Evolutionary conservation across 2,888 invertebrate species (phyloP), one percentile per base, ranked within the genome.

Genomic region (Xanthia icteritia): DNA sequence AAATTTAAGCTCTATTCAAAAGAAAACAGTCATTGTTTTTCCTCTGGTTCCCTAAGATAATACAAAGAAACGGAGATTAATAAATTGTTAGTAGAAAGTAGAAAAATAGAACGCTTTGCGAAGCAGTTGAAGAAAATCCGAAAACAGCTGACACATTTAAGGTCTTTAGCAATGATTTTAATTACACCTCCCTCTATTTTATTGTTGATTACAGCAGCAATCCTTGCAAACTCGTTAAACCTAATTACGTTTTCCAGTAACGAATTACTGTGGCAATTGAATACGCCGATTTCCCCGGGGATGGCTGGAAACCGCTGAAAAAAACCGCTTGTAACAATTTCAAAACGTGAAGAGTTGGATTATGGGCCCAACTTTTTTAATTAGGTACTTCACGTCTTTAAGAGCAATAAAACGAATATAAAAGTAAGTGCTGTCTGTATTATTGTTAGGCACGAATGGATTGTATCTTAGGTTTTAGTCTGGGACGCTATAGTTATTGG

Each of bases 221-320:
- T 85, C 70, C 68, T 81, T 76, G 76, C 74, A 64, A 71, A 68
- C 76, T 87, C 79, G 66, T 88, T 86, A 79, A 79, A 68, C 75
- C 75, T 79, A 70, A 86, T 86, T 86, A 88, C 66, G 73, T 86
- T 83, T 83, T 68, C 72, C 76, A 83, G 76, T 77, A 73, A 88
- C 77, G 60, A 85, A 86, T 83, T 85, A 79, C 83, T 75, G 70
- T 78, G 75, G 79, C 86, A 87, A 88, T 86, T 87, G 87, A 87
- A 87, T 77, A 70, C 79, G 69, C 71, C 85, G 72, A 88, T 88
- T 86, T 86, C 86, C 88, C 85, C 3, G 65, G 68, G 66, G 86
- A 76, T 72, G 69, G 66, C 58, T 31, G 73, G 74, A 75, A 76
- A 85, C 79, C 73, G 67, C 56, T 80, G 73, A 76, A 86, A 87